Base-by-base conservation (phyloP, 1,140 invertebrate genomes). In the Diprion similis region DNA sequence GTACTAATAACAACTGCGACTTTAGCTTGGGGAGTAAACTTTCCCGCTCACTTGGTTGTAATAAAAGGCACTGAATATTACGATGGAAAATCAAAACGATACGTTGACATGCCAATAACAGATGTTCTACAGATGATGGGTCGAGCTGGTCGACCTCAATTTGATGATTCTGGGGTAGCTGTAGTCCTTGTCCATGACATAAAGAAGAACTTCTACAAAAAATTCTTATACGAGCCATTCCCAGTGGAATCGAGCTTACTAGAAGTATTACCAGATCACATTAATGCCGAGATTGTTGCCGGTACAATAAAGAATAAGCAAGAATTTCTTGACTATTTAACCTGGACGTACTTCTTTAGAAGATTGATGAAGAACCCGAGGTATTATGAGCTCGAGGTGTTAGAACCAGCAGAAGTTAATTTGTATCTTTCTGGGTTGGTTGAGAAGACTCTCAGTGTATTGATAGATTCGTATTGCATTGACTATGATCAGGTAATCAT, bases 91-190 rank as follows among this genome's bases (percentile, higher is more conserved):
- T 92, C 92, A 7, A 95, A 97, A 82, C 92, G 97, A 81, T 99
- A 99, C 87, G 96, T 99, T 3, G 98, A 99, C 80, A 99, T 99
- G 94, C 99, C 99, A 0, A 99, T 99, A 68, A 99, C 98, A 0
- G 98, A 98, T 90, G 94, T 99, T 1, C 89, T 99, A 37, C 98
- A 99, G 89, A 99, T 99, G 99, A 99, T 99, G 94, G 98, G 98
- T 6, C 90, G 98, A 75, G 98, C 98, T 74, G 98, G 98, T 8
- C 90, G 99, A 74, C 99, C 98, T 3, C 94, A 98, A 89, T 99
- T 95, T 85, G 99, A 99, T 86, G 94, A 95, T 80, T 94, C 95
- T 73, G 98, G 97, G 3, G 95, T 98, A 4, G 98, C 99, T 6
- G 96, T 99, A 13, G 96, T 99, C 10, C 90, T 99, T 71, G 98